Base-by-base conservation (phyloP, 1,140 invertebrate genomes). In the Dendroctonus ponderosae region DNA sequence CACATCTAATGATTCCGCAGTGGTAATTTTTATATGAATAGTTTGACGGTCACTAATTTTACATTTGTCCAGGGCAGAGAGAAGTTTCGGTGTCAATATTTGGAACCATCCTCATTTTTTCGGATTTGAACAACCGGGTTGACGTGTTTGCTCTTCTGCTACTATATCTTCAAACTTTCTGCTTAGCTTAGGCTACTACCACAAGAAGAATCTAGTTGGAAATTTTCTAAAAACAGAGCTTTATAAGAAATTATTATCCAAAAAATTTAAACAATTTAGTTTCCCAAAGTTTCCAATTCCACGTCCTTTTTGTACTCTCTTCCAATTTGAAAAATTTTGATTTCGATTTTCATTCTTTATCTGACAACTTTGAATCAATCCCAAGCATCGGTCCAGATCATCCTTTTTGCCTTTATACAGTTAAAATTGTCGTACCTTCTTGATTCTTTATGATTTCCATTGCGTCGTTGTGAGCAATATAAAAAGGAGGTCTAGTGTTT, bases 41-140 rank as follows among this genome's bases (percentile, higher is more conserved):
- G 9, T 6, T 51, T 51, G 14, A 8, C 1, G 12, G 43, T 46
- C 43, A 1, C 49, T 51, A 9, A 51, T 9, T 51, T 51, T 9
- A 15, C 49, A 51, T 51, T 15, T 2, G 2, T 51, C 49, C 15
- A 51, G 6, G 14, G 49, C 49, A n/a, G 5, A 9, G 15, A 51
- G 9, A n/a, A 51, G 14, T 51, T 51, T 51, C 6, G 49, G 49
- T 15, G 49, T 51, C 2, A 51, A n/a, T n/a, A 51, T n/a, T n/a
- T 51, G 7, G 3, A 2, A n/a, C 15, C 9, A 8, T 51, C 49
- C 49, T 51, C 5, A n/a, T 15, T 51, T 11, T 51, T 9, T 51
- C 7, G 14, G 7, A 51, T 15, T 51, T 15, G 7, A 51, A 5
- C 49, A 51, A 9, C 9, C 2, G 5, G 49, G 49, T 15, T 9